phyloP scores from a whole-genome alignment of 2,888 invertebrate species.

The Synergus itoensis region DNA sequence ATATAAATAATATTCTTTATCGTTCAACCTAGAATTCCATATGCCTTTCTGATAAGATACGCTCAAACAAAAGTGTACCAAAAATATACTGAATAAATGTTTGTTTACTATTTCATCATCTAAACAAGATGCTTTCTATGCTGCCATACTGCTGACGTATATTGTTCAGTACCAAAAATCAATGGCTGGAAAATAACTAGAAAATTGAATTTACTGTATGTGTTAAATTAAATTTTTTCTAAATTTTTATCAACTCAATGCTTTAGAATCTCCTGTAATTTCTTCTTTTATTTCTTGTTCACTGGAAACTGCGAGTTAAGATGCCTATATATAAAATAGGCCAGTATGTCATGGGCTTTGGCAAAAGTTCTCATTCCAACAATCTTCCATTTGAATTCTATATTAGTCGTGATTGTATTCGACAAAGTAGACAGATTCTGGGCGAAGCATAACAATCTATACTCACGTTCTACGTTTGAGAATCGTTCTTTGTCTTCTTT shows the following conservation, averaged over 20 bases:
- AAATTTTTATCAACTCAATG: background rate
- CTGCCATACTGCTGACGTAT: background rate
- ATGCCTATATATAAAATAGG: background rate
- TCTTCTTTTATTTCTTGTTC: background rate
- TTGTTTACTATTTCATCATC: background rate
- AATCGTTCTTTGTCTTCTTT: background rate
- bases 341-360: slow-evolving; percentile 3
- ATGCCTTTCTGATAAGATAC: background rate
- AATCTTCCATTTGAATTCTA: background rate
- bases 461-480: background rate
- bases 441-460: background rate
- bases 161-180: background rate
- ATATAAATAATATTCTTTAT: background rate
- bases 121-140: background rate
- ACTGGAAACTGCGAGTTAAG: background rate
- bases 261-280: too few relatives aligned
- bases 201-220: too few relatives aligned
- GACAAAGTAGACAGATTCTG: background rate
- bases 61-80: slow-evolving; percentile 5
- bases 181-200: background rate
- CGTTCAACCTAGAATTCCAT: background rate
- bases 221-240: too few relatives aligned
- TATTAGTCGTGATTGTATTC: slow-evolving; percentile 3
- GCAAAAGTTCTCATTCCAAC: background rate
- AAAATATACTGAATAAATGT: background rate